Evolutionary conservation across 2,113 vertebrate species (phyloP), one percentile per base, ranked within the genome.

Genomic region (Mustela nigripes): DNA sequence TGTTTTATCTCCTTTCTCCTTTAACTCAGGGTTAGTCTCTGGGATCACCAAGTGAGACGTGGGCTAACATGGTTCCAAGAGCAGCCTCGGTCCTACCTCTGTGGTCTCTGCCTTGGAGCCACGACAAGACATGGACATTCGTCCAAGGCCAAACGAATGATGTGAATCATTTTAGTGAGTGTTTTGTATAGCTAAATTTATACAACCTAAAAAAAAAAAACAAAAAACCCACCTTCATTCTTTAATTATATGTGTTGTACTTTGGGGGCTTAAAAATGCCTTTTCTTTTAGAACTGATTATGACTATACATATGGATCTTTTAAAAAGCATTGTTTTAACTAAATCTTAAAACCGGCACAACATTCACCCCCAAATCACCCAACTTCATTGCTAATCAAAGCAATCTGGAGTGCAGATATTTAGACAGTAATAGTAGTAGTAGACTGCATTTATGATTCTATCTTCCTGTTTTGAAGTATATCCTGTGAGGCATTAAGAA

Each of bases 161-260:
- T 45, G 2, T 9, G 22, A 18, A 60, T 58, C 21, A 26, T 7
- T 26, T 36, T 7, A 22, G 53, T 39, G 78, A 84, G 7, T 45
- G 31, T 71, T 78, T 73, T 24, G 15, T 39, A 83, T 39, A 63
- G 50, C n/a, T 39, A 78, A 60, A 78, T 48, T 62, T 82, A 69
- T 19, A 63, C 22, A 31, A 48, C 50, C 82, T 26, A 73, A 45
- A 28, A 60, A 95, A 79, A 95, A 79, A 16, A 21, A 65, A n/a
- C 39, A 4, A 2, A 67, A 71, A 22, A 11, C 36, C 12, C 39
- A 11, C 11, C 62, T 82, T 62, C 74, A 81, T 81, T 94, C 58
- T 85, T 50, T 89, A 89, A 90, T 62, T 63, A 79, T 85, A 39
- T 50, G 26, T 78, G 28, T 53, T 33, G 42, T n/a, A 39, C 36